These are phyloP conservation scores for Drosophila anomelani DNA, from an alignment of 2,888 invertebrate species.

Conservation along the genomic window DNA sequence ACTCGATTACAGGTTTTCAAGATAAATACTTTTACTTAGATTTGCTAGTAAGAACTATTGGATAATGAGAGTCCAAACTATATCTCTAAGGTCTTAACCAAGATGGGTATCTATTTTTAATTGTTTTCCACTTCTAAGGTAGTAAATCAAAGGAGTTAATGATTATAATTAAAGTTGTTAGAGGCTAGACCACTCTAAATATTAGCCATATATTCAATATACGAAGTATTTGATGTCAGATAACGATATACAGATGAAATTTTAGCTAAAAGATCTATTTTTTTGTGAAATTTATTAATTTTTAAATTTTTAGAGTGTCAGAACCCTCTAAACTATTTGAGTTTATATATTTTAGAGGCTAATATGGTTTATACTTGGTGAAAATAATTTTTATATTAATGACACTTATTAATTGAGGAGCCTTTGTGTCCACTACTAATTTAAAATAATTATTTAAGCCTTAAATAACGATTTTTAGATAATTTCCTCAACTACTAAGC, in stretches of 20 bases:
- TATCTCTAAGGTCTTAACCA: conserved; percentile 5
- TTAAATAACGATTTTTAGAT: neutral
- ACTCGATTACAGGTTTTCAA: conserved; percentile 14
- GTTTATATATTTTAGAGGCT: neutral
- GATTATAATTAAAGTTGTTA: too few species aligned
- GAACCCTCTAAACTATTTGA: neutral
- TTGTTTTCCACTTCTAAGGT: neutral
- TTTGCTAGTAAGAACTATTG: neutral
- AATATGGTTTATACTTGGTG: neutral
- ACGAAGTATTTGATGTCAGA: neutral
- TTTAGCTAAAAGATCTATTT: neutral
- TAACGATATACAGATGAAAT: neutral
- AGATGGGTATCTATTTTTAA: conserved; percentile 6
- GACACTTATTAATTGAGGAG: neutral
- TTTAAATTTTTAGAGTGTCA: too few species aligned
- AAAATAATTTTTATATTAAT: neutral
- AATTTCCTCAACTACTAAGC: neutral
- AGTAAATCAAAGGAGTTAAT: neutral
- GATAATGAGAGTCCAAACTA: neutral
- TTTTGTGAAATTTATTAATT: neutral
- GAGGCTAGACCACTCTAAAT: neutral
- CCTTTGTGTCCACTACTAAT: neutral
- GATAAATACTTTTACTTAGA: conserved; percentile 11
- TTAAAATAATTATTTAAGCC: neutral
- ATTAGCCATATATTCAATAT: neutral